Base-by-base conservation (phyloP, 2,113 vertebrate species). In the Stercorarius parasiticus region DNA sequence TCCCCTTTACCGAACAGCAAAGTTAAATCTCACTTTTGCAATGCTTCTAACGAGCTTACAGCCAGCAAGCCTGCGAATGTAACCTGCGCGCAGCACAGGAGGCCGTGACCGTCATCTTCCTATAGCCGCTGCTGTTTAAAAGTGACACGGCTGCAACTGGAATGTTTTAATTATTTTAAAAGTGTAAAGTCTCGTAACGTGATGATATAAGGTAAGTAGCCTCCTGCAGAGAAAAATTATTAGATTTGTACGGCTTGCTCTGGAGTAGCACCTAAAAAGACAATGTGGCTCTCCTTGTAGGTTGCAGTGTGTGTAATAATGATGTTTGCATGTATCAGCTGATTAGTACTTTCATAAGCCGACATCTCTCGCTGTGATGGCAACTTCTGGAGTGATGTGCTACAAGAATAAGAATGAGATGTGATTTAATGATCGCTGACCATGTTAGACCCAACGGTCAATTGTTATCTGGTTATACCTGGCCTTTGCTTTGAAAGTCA, bases 141-240 rank as follows among this genome's bases (percentile, higher is more conserved):
- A n/a, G 49, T 85, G 74, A 69, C 91, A 72, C 3, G 50, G 84
- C 69, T 79, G 64, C 50, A 95, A 52, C 42, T 64, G 55, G 55
- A 94, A 90, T 64, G n/a, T 91, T 97, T 96, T 94, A 96, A 97
- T 96, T 93, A 74, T 97, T 97, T 97, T 90, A 59, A 92, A 97
- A 88, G 82, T 67, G 58, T 43, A 59, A 53, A 86, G 16, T 86
- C 62, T 66, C 55, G 52, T 59, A 79, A 74, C 38, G 34, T 13
- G 45, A 77, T 65, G 64, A 53, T 76, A 38, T 38, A 67, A 86
- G 23, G 34, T 65, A 89, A 88, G 30, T 14, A 79, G 71, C 49
- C 47, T 91, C 40, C 16, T 17, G 34, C 49, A 59, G 42, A 72
- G 70, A 65, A 78, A 61, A 52, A 84, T 14, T 88, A 91, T 84